phyloP scores from a whole-genome alignment of 2,113 vertebrate genomes.

The Colaptes auratus region DNA sequence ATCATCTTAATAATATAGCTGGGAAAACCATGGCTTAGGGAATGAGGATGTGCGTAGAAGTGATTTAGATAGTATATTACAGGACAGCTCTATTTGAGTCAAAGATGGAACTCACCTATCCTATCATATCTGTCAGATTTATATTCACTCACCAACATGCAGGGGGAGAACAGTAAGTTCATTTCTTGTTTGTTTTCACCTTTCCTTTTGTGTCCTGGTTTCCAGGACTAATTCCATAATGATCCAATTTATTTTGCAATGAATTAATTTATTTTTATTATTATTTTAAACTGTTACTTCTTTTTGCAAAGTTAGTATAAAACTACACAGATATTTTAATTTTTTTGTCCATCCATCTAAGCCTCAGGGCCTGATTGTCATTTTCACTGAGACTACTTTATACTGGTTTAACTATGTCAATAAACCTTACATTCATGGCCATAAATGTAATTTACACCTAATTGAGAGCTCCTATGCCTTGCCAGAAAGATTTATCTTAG shows the following conservation, averaged over 20 bases:
- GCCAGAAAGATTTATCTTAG: slow-evolving; percentile 31
- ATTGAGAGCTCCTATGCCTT: slow-evolving; percentile 19
- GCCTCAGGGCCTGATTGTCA: slow-evolving; percentile 60
- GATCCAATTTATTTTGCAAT: slow-evolving; percentile 25
- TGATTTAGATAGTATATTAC: background rate
- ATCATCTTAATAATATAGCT: background rate
- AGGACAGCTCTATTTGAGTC: background rate
- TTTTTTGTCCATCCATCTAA: slow-evolving; percentile 60
- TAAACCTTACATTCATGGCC: slow-evolving; percentile 52
- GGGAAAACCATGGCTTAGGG: background rate
- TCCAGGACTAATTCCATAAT: slow-evolving; percentile 34
- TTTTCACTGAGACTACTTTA: slow-evolving; percentile 57
- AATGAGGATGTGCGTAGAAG: background rate
- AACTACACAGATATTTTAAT: slow-evolving; percentile 32
- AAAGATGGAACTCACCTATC: background rate
- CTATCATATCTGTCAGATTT: slow-evolving; percentile 8
- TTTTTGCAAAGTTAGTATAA: slow-evolving; percentile 51
- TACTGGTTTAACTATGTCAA: slow-evolving; percentile 58
- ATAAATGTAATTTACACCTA: slow-evolving; percentile 63
- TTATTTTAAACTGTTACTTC: slow-evolving; percentile 25
- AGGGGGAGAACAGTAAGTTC: background rate
- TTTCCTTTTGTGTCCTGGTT: background rate
- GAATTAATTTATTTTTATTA: slow-evolving; percentile 18
- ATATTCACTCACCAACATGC: background rate
- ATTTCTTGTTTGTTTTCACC: background rate